A percentile compares a stretch with the other conserved stretches of the same genome.
Conservation (phyloP, 2,797 vertebrate species). For the Cuniculus paca region DNA sequence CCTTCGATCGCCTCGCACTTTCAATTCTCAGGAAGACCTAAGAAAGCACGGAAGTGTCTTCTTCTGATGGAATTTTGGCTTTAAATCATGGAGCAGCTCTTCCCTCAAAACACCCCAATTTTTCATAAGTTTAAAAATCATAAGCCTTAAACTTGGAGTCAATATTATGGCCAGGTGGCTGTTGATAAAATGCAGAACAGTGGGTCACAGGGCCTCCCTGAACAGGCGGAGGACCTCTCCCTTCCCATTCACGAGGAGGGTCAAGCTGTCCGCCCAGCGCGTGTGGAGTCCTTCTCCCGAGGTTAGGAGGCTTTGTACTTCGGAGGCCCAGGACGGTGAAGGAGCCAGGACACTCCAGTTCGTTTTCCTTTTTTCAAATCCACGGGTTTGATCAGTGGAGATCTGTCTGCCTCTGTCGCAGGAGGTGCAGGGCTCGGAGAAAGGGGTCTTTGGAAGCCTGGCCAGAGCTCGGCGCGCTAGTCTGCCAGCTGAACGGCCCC, state of each 20-base stretch:
- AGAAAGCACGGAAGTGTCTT: not conserved
- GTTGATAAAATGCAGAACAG: not conserved
- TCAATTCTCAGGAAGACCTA: not conserved
- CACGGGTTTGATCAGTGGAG: not conserved
- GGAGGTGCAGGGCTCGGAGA: not conserved
- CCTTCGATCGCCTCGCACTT: not conserved
- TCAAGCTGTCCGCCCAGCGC: not conserved
- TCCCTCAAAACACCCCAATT: not conserved
- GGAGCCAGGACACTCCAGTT: not conserved
- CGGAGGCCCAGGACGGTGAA: not conserved
- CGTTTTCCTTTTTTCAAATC: not conserved
- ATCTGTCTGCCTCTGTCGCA: not conserved
- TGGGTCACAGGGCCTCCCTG: not conserved
- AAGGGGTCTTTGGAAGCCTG: not conserved
- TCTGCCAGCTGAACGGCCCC: not conserved
- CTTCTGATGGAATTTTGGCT: not conserved
- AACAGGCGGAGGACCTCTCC: not conserved
- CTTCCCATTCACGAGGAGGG: not conserved
- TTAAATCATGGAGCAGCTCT: not conserved
- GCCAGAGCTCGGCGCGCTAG: not conserved
- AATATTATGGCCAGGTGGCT: not conserved
- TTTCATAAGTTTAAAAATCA: constrained; percentile 39
- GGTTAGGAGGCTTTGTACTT: not conserved
- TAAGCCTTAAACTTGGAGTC: not conserved
- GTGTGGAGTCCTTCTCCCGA: not conserved